Evolutionary conservation across 2,113 vertebrate species (phyloP), one percentile per base, ranked within the genome.

Genomic region (Siniperca knerii): DNA sequence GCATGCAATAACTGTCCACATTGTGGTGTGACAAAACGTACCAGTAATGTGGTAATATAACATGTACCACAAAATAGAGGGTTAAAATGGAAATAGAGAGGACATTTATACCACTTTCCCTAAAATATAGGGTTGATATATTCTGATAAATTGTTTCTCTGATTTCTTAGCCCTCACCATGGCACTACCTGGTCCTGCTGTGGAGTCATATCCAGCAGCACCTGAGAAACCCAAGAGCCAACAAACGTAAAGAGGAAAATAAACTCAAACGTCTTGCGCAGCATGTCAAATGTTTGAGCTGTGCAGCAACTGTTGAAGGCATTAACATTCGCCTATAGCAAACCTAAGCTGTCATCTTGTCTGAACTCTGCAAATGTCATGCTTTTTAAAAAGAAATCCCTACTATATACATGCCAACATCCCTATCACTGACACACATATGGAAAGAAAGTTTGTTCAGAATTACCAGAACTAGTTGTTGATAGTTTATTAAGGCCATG

Each of bases 301-400:
- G 78, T 81, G 75, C 81, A 74, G 80, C 50, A 86, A 84, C 77
- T 80, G 66, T 52, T 54, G 55, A 75, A 62, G 73, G 67, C 65
- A 79, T 91, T 82, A 75, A 61, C 15, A 50, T 60, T 70, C 23
- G 18, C 79, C 68, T 82, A 75, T 46, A 80, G 78, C 52, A 44
- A 82, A 86, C 72, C 54, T 67, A 57, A 80, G 71, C 81, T 92
- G 84, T 84, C 89, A 83, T 77, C 77, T 68, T 58, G 33, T 66
- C 46, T 74, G 44, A 79, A 69, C 78, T 86, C 20, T 78, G 58
- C 25, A 16, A 60, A 46, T 57, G 58, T 35, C 37, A 35, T 20
- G 75, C 74, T 65, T 82, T 66, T 21, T 16, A 40, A 67, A 73
- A 76, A 35, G 2, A 50, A 29, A 77, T 16, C 33, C 20, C 23